Evolutionary conservation across 1,140 invertebrate species (phyloP).

Genomic region (Euwallacea fornicatus): DNA sequence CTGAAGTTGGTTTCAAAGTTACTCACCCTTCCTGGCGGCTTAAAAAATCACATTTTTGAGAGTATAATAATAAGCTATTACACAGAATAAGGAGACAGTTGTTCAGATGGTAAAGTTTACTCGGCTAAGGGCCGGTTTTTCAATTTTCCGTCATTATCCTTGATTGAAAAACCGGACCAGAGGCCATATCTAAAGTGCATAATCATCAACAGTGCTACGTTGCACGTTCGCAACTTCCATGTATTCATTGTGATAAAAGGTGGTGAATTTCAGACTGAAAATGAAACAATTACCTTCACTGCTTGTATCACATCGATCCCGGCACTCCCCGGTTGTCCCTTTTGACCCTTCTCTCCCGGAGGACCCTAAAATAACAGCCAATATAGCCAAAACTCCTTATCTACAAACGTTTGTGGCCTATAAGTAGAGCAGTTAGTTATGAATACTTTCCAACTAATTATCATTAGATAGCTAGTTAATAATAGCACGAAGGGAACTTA

Average conservation of each 20-base stretch:
- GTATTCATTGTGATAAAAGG: no score
- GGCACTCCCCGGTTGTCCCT: constrained; percentile 81
- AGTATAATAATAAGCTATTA: constrained; percentile 38
- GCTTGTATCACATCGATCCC: constrained; percentile 88
- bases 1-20: constrained; percentile 26
- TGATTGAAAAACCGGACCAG: no score
- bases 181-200: constrained; percentile 19
- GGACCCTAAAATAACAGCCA: constrained; percentile 66
- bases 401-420: no score
- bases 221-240: neutral
- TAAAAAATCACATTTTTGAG: constrained; percentile 44
- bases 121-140: no score
- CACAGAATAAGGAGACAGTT: no score
- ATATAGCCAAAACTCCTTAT: no score
- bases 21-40: constrained; percentile 52
- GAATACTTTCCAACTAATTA: no score
- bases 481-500: constrained; percentile 60
- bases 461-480: no score
- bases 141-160: no score
- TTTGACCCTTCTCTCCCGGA: constrained; percentile 84
- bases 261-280: neutral
- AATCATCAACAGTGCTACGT: neutral
- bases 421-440: no score
- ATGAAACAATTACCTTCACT: constrained; percentile 72
- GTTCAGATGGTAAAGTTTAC: no score